A percentile compares a stretch with the other conserved stretches of the same genome.
phyloP scores from a whole-genome alignment of 2,888 invertebrate species.

The Pediacus dermestoides region DNA sequence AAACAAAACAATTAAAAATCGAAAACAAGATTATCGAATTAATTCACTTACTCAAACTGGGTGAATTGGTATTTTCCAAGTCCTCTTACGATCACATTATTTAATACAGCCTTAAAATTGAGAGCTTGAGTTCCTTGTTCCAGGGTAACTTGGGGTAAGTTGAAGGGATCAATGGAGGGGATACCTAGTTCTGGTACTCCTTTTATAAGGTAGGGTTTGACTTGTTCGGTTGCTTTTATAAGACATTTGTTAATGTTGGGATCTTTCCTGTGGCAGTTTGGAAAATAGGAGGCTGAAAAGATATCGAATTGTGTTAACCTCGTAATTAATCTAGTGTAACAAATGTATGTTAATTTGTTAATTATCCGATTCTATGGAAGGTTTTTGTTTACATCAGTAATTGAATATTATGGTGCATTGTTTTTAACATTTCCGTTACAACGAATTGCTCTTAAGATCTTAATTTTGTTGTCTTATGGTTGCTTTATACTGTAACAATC shows the following conservation, averaged over 20 bases:
- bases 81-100: conserved; percentile 24
- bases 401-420: too few relatives aligned
- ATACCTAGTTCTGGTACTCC: conserved; percentile 43
- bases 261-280: conserved; percentile 34
- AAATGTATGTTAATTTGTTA: too few relatives aligned
- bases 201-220: conserved; percentile 33
- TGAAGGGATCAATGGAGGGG: conserved; percentile 39
- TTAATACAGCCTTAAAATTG: conserved; percentile 25
- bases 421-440: too few relatives aligned
- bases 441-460: too few relatives aligned
- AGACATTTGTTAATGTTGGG: conserved; percentile 40
- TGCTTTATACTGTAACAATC: too few relatives aligned
- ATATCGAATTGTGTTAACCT: too few relatives aligned
- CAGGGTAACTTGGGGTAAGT: conserved; percentile 30
- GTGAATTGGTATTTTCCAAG: conserved; percentile 22
- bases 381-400: too few relatives aligned
- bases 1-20: too few relatives aligned
- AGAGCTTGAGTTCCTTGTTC: conserved; percentile 26
- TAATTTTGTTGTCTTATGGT: too few relatives aligned
- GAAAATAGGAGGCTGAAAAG: conserved; percentile 7
- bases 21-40: too few relatives aligned
- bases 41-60: conserved; percentile 24
- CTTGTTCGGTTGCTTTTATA: conserved; percentile 30
- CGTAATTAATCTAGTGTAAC: too few relatives aligned
- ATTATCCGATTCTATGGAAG: too few relatives aligned